These are phyloP conservation scores for Sphenopsis melanotis DNA, from an alignment of 2,797 vertebrate genomes.

Conservation along the genomic window DNA sequence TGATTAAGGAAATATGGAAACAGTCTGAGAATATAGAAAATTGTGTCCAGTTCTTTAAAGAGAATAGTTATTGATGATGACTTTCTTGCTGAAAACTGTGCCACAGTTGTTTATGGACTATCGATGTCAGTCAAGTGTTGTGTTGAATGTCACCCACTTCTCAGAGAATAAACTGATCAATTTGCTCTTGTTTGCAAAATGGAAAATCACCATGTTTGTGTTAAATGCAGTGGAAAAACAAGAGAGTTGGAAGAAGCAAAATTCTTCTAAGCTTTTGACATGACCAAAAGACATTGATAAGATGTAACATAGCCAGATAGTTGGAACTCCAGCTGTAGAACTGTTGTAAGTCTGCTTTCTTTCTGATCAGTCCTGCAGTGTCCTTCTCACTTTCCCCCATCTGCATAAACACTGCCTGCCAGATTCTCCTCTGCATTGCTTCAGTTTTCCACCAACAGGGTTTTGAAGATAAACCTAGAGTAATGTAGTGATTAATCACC, in stretches of 20 bases:
- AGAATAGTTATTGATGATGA: background rate
- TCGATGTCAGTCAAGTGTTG: background rate
- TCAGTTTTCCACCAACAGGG: background rate
- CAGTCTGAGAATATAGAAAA: background rate
- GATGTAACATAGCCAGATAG: background rate
- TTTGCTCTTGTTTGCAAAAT: background rate
- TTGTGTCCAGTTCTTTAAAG: background rate
- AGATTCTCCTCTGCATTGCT: background rate
- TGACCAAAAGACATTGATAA: background rate
- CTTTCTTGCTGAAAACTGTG: background rate
- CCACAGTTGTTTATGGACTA: background rate
- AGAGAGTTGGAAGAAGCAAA: background rate
- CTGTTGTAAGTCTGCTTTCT: background rate
- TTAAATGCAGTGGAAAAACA: slow-evolving; percentile 2
- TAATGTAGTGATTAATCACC: background rate
- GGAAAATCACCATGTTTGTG: background rate
- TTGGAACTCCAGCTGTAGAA: background rate
- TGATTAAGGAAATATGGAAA: background rate
- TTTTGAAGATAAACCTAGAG: background rate
- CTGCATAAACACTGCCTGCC: background rate
- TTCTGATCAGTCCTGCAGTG: background rate
- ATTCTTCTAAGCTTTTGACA: background rate
- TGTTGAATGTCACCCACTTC: background rate
- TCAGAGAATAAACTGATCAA: background rate
- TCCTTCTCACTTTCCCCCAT: background rate